Percentiles rank a stretch among this genome's conserved stretches.
Conservation (phyloP, 2,113 vertebrate genomes). For the Mesitornis unicolor region DNA sequence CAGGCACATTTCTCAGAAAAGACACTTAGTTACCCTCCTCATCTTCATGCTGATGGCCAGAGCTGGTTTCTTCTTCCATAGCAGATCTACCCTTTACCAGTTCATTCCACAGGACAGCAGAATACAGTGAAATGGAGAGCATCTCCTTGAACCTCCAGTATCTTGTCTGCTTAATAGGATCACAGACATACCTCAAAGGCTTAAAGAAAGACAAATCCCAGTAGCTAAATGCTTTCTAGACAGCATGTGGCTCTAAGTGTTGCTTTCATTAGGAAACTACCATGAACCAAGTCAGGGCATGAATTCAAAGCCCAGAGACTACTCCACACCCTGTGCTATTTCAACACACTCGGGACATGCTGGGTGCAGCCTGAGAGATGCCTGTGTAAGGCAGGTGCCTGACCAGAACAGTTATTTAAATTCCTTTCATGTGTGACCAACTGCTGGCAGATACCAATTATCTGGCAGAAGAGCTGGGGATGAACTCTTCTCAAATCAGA, state of each 20-base stretch:
- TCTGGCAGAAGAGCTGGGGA: neutral
- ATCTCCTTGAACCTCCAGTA: neutral
- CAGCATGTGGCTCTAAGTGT: fast-evolving
- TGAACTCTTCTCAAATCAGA: neutral
- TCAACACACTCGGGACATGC: fast-evolving
- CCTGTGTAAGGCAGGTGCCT: fast-evolving
- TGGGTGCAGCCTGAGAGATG: neutral
- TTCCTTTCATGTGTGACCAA: neutral
- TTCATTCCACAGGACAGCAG: neutral
- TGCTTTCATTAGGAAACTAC: neutral
- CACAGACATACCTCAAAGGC: neutral
- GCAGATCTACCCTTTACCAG: neutral
- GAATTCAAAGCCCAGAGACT: neutral
- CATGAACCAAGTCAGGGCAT: neutral
- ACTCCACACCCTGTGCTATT: neutral
- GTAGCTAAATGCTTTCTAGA: neutral
- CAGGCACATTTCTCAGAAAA: neutral
- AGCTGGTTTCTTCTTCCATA: neutral
- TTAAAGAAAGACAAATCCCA: neutral
- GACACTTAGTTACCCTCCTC: neutral
- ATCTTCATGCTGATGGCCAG: neutral
- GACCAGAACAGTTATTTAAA: neutral
- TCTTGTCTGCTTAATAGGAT: fast-evolving
- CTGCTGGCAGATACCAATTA: neutral
- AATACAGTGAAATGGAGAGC: neutral